A percentile compares a stretch with the other conserved stretches of the same genome.
Conservation (phyloP, 2,888 invertebrate species). For the Ornithoptera alexandrae region DNA sequence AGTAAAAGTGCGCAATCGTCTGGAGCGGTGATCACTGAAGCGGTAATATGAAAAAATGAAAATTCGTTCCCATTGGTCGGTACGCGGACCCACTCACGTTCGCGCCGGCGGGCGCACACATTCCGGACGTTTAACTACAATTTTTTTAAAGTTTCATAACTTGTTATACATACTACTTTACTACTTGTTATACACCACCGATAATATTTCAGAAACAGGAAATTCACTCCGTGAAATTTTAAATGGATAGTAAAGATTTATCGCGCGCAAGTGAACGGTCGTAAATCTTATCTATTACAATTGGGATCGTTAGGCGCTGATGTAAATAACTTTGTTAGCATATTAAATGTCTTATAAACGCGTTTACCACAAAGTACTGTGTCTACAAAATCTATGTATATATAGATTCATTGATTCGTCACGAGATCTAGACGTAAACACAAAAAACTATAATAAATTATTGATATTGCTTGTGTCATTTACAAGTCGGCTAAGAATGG, state of each 20-base stretch:
- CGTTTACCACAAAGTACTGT: not conserved
- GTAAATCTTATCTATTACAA: slow-evolving; percentile 28
- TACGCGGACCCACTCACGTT: slow-evolving; percentile 3
- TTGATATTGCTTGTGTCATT: too few relatives aligned
- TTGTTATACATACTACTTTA: too few relatives aligned
- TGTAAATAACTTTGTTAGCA: not conserved
- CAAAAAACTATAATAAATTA: too few relatives aligned
- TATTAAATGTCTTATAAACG: not conserved
- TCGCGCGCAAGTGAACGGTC: slow-evolving; percentile 2
- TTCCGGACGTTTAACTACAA: not conserved
- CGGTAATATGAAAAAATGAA: slow-evolving; percentile 7
- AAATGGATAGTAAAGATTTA: slow-evolving; percentile 13
- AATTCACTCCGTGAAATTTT: slow-evolving; percentile 8
- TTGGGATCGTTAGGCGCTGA: slow-evolving; percentile 18
- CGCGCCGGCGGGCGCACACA: not conserved
- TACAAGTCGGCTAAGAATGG: too few relatives aligned
- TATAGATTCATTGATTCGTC: not conserved
- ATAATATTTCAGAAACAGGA: slow-evolving; percentile 14
- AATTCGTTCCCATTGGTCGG: slow-evolving; percentile 19
- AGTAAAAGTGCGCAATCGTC: slow-evolving; percentile 14
- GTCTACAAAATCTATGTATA: not conserved
- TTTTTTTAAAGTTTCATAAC: slow-evolving; percentile 4
- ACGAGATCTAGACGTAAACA: too few relatives aligned
- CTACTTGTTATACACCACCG: slow-evolving; percentile 1
- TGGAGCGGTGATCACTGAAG: slow-evolving; percentile 16